Conservation (phyloP, 2,888 invertebrate species). For the Phyllotreta striolata region DNA sequence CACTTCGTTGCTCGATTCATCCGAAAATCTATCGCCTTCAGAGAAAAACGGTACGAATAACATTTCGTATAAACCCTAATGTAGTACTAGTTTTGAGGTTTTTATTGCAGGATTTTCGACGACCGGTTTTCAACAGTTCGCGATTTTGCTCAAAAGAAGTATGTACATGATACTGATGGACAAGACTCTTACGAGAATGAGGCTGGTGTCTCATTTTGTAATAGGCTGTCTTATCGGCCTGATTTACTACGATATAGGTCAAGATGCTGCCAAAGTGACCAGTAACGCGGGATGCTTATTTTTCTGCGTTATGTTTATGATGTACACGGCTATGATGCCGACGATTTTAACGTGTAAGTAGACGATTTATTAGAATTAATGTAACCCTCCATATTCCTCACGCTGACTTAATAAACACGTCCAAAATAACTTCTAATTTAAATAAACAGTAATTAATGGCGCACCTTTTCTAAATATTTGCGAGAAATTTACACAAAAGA, state of each 20-base stretch:
- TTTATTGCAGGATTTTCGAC: constrained; percentile 70
- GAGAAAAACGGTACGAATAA: constrained; percentile 57
- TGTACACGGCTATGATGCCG: constrained; percentile 99
- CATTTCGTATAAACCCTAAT: background rate
- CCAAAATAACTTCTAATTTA: background rate
- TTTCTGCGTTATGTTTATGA: constrained; percentile 94
- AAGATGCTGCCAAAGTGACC: constrained; percentile 91
- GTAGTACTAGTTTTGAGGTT: background rate
- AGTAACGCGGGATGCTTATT: constrained; percentile 96
- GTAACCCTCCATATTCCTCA: background rate
- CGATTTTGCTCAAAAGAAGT: constrained; percentile 85
- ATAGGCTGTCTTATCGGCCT: constrained; percentile 93
- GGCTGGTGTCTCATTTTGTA: constrained; percentile 85
- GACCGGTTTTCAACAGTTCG: constrained; percentile 83
- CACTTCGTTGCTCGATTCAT: constrained; percentile 61
- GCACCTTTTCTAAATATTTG: constrained; percentile 16
- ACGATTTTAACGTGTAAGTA: constrained; percentile 96
- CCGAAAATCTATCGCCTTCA: constrained; percentile 63
- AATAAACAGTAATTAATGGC: constrained; percentile 11
- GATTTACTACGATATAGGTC: constrained; percentile 92
- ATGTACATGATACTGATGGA: constrained; percentile 84
- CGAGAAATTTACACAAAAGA: background rate
- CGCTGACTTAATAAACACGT: background rate
- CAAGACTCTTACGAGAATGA: constrained; percentile 88
- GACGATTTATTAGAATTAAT: background rate